phyloP scores from a whole-genome alignment of 1,140 invertebrate species.

The Cephus cinctus region DNA sequence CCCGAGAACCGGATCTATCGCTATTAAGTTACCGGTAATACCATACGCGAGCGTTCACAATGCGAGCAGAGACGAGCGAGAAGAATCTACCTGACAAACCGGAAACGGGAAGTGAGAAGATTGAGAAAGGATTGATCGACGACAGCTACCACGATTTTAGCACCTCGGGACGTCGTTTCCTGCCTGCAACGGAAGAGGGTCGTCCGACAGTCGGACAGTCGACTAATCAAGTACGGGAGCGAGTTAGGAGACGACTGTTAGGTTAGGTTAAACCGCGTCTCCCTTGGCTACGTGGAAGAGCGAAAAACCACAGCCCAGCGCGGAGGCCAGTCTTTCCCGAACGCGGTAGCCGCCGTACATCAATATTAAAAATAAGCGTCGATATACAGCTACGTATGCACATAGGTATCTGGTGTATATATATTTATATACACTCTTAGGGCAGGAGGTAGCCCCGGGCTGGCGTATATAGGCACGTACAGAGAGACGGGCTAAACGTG shows the following conservation, averaged over 20 bases:
- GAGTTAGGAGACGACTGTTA: slow-evolving; percentile 8
- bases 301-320: background rate
- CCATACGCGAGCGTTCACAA: slow-evolving; percentile 11
- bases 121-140: too few species aligned
- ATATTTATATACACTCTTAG: too few species aligned
- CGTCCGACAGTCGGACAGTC: background rate
- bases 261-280: too few species aligned
- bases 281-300: too few species aligned
- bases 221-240: slow-evolving; percentile 12
- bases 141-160: too few species aligned
- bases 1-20: slow-evolving; percentile 17
- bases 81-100: too few species aligned
- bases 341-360: slow-evolving; percentile 10
- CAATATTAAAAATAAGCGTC: slow-evolving; percentile 25
- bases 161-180: too few species aligned
- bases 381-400: slow-evolving; percentile 16
- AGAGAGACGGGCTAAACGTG: too few species aligned
- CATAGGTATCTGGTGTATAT: slow-evolving; percentile 14
- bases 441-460: too few species aligned
- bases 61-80: background rate
- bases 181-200: slow-evolving; percentile 20
- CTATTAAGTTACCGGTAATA: slow-evolving; percentile 30
- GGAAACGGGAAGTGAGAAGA: too few species aligned
- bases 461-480: too few species aligned
- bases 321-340: slow-evolving; percentile 6